These are phyloP conservation scores for Dascillus cervinus DNA, from an alignment of 2,888 invertebrate genomes.

Conservation along the genomic window DNA sequence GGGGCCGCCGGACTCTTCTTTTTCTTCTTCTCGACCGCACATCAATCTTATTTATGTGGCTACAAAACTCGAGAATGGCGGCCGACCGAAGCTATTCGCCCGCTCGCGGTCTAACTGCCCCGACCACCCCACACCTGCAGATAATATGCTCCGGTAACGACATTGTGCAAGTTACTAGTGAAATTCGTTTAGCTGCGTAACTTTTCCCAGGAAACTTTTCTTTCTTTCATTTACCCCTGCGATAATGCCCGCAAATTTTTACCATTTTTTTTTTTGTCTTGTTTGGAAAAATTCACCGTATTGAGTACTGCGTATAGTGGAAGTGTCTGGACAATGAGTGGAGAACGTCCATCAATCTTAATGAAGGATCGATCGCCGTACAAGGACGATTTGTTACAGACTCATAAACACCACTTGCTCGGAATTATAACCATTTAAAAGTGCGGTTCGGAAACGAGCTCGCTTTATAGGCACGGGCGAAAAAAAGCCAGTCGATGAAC, in stretches of 20 bases:
- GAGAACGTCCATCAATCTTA: slow-evolving; percentile 31
- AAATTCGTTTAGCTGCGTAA: slow-evolving; percentile 32
- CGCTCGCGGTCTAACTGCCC: slow-evolving; percentile 49
- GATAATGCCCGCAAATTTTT: too few relatives aligned
- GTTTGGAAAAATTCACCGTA: too few relatives aligned
- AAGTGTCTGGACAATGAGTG: slow-evolving; percentile 20
- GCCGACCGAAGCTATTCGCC: slow-evolving; percentile 32
- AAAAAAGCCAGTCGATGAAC: too few relatives aligned
- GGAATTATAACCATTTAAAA: slow-evolving; percentile 13
- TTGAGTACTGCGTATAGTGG: slow-evolving; percentile 7
- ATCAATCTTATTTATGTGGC: slow-evolving; percentile 45
- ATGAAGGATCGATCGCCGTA: slow-evolving; percentile 31
- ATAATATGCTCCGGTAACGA: slow-evolving; percentile 33
- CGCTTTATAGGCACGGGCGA: too few relatives aligned
- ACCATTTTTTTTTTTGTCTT: too few relatives aligned
- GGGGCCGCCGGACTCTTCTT: slow-evolving; percentile 15
- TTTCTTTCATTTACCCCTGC: too few relatives aligned
- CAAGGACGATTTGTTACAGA: slow-evolving; percentile 31
- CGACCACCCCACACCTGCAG: slow-evolving; percentile 28
- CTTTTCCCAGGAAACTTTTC: slow-evolving; percentile 31
- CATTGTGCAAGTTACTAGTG: slow-evolving; percentile 32
- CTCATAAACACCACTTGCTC: slow-evolving; percentile 29
- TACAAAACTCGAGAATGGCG: slow-evolving; percentile 40
- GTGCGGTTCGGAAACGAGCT: too few relatives aligned
- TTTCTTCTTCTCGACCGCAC: slow-evolving; percentile 31